Base-by-base conservation (phyloP, 2,797 vertebrate species). In the Clarias fuscus region DNA sequence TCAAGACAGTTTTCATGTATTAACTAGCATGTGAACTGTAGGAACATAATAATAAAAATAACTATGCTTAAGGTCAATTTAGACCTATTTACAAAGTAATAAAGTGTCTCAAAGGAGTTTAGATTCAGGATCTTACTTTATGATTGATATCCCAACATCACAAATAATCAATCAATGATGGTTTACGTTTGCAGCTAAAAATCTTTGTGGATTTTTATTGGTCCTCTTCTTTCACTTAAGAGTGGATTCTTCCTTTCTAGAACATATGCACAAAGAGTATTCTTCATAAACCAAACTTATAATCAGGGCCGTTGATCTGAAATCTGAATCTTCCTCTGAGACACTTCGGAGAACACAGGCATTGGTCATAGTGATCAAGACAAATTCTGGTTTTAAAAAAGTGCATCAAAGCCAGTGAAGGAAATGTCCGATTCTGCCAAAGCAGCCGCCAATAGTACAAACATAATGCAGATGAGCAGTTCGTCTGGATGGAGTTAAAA, bases 361-460 rank as follows among this genome's bases (percentile, higher is more conserved):
- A 22, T 65, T 73, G 59, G 59, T 73, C 40, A 2, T 81, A 22
- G 53, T 77, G 75, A 27, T 20, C 27, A 59, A 59, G n/a, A 62
- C 43, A 0, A 82, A 56, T 65, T 92, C 89, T 83, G 84, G 91
- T 92, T 73, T 10, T 13, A 24, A 11, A 22, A 71, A 95, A 95
- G 94, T 95, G 94, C 94, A 92, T 93, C 85, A 85, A 93, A 90
- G 92, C 89, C 90, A 91, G 87, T 71, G 79, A 62, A 90, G 91
- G 92, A 88, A 91, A 86, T 30, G 90, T 93, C 85, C 89, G 83
- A 73, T 87, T 91, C 91, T 89, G 90, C 68, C 79, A 91, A 91
- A 90, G 88, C 67, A 84, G 20, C 30, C 40, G 30, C 17, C 15
- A 15, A 17, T 7, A 30, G 18, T 61, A 53, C 43, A 65, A 24